phyloP scores from a whole-genome alignment of 1,140 invertebrate genomes.

The Aphelinus atriplicis region DNA sequence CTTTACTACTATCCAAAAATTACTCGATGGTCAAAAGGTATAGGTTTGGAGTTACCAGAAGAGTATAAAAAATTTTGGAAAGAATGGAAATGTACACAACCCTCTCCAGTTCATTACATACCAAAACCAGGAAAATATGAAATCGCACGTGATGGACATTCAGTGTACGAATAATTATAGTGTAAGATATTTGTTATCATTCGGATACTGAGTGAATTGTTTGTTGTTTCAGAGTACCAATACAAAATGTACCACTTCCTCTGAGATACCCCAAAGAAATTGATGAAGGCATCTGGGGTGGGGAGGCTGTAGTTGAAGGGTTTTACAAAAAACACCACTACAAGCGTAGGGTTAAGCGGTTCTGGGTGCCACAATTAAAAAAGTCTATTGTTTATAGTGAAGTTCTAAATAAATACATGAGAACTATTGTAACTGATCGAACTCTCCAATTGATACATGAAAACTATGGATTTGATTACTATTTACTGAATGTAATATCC shows the following conservation, averaged over 20 bases:
- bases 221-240: constrained; percentile 64
- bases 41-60: constrained; percentile 77
- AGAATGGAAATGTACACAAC: constrained; percentile 81
- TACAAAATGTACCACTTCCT: constrained; percentile 84
- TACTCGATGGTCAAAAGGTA: constrained; percentile 69
- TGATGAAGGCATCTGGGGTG: constrained; percentile 93
- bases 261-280: constrained; percentile 82
- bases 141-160: constrained; percentile 75
- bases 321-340: constrained; percentile 76
- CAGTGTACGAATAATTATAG: no score
- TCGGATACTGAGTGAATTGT: neutral
- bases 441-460: constrained; percentile 87
- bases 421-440: constrained; percentile 81
- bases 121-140: constrained; percentile 79
- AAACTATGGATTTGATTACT: constrained; percentile 93
- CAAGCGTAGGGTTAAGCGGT: constrained; percentile 75
- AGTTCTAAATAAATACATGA: constrained; percentile 88
- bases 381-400: constrained; percentile 91
- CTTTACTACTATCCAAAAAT: constrained; percentile 50
- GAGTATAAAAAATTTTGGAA: constrained; percentile 89
- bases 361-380: constrained; percentile 86
- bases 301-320: constrained; percentile 93
- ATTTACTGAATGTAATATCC: constrained; percentile 81
- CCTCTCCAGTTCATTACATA: constrained; percentile 87
- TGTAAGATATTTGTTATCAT: constrained; percentile 39